phyloP scores from a whole-genome alignment of 2,797 vertebrate genomes.

The Acrossocheilus wenchowensis region DNA sequence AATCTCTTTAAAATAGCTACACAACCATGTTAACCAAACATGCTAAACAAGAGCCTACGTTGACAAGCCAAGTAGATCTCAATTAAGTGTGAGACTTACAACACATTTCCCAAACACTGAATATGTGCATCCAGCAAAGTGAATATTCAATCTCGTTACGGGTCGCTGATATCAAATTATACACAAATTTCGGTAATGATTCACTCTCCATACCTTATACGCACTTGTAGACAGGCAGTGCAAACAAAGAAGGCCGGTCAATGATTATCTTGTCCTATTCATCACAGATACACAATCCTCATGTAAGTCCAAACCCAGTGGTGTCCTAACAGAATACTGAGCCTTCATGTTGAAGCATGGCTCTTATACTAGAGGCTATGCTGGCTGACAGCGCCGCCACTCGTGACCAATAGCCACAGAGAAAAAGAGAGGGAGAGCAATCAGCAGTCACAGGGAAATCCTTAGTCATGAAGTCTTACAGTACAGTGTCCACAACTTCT shows the following conservation, averaged over 20 bases:
- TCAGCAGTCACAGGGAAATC: constrained; percentile 67
- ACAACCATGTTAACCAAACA: constrained; percentile 10
- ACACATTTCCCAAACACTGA: background rate
- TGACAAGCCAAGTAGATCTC: background rate
- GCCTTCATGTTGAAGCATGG: constrained; percentile 35
- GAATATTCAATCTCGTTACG: constrained; percentile 19
- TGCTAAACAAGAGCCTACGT: background rate
- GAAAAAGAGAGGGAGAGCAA: constrained; percentile 42
- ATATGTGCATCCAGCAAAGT: constrained; percentile 17
- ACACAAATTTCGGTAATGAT: background rate
- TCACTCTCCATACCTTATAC: background rate
- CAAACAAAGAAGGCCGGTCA: background rate
- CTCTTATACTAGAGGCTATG: constrained; percentile 38
- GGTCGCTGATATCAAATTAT: constrained; percentile 16
- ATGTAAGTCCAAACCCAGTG: constrained; percentile 4
- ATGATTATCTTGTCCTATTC: background rate
- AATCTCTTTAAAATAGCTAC: background rate
- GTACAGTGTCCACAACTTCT: constrained; percentile 63
- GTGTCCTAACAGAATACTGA: constrained; percentile 39
- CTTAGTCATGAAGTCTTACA: constrained; percentile 77
- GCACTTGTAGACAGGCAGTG: background rate
- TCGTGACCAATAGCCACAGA: constrained; percentile 57
- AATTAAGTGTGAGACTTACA: background rate
- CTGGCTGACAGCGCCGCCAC: constrained; percentile 37
- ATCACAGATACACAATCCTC: constrained; percentile 4